These are phyloP conservation scores for Entomobrya proxima DNA, from an alignment of 2,888 invertebrate genomes.

Conservation along the genomic window DNA sequence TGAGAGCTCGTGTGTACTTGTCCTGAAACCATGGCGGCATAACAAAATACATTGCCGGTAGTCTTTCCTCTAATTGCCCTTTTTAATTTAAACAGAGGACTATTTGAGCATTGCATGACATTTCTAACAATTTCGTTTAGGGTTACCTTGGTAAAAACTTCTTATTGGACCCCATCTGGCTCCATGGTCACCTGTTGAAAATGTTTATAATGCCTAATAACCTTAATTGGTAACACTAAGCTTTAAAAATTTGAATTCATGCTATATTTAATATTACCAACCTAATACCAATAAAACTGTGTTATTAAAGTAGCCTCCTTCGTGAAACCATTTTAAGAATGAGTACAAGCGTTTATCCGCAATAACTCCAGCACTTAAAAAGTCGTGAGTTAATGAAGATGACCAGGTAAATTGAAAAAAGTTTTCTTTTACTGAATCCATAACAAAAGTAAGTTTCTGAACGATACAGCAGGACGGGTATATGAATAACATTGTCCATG, in stretches of 20 bases:
- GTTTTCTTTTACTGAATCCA: conserved; percentile 80
- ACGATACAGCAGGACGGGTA: no score
- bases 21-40: conserved; percentile 86
- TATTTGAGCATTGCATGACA: no score
- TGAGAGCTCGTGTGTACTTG: conserved; percentile 79
- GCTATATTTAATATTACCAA: no score
- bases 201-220: no score
- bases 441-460: conserved; percentile 81
- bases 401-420: conserved; percentile 92
- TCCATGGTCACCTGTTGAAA: conserved; percentile 96
- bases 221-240: no score
- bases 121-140: no score
- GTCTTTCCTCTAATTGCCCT: conserved; percentile 87
- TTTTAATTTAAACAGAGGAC: no score
- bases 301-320: conserved; percentile 81
- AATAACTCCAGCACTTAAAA: conserved; percentile 85
- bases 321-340: conserved; percentile 81
- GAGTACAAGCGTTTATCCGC: conserved; percentile 83
- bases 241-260: no score
- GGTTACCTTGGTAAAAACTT: conserved; percentile 88
- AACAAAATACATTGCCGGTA: conserved; percentile 87
- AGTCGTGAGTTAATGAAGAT: conserved; percentile 89
- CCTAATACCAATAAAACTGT: conserved; percentile 85
- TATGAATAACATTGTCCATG: no score
- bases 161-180: conserved; percentile 91